Evolutionary conservation across 2,113 vertebrate genomes (phyloP), one percentile per base, ranked within the genome.

Genomic region (Aldabrachelys gigantea): DNA sequence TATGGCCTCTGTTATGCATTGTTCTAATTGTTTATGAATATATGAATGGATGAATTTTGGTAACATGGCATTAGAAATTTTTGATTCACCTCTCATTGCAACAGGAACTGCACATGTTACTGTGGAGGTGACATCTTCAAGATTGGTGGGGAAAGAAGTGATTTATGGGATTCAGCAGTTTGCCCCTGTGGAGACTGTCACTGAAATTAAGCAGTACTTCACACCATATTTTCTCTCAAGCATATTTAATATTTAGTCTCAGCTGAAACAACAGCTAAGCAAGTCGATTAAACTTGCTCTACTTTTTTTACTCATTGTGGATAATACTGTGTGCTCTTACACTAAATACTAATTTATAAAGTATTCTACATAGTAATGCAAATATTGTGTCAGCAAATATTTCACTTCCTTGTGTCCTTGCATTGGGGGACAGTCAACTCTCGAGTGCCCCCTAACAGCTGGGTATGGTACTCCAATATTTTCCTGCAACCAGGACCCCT

Each of bases 281-380:
- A 94, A 89, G 82, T 49, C 27, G 52, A 87, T 89, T 94, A 94
- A 91, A 85, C 44, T 22, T 87, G 21, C 80, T 90, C 75, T n/a
- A 78, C 17, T 41, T 1, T n/a, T 75, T 86, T 86, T 89, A 5
- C 69, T 85, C 24, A 44, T 29, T 78, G 44, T 91, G 92, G 80
- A 82, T 82, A 80, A n/a, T 44, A 41, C 38, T 80, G 8, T 62
- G 84, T 8, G 65, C 38, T 87, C 81, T 92, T 90, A 89, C 87
- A 91, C 84, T 90, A 49, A 90, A 94, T 78, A 78, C 1, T 29
- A 82, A 82, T 90, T 91, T 87, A 50, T 96, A 89, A 94, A 92
- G 25, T 11, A 78, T 21, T 44, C 13, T 53, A 80, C 53, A 82
- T 11, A 91, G 82, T 59, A 91, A 82, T 84, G 17, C 21, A 72